These are phyloP conservation scores for Mesorhabditis belari DNA, from an alignment of 2,888 invertebrate species.

Conservation along the genomic window DNA sequence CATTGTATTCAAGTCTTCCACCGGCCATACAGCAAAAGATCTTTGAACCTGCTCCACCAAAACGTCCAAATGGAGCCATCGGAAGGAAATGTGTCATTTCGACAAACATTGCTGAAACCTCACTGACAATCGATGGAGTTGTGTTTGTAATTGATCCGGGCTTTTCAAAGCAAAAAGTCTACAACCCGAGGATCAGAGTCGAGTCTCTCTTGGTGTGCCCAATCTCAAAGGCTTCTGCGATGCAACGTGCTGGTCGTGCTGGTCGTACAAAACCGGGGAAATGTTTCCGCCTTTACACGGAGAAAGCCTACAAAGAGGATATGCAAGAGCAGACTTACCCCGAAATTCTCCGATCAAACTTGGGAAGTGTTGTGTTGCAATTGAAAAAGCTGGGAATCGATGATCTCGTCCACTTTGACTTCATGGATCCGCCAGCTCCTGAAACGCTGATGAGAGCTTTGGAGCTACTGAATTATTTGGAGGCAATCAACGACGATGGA, in stretches of 20 bases:
- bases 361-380: constrained; percentile 94
- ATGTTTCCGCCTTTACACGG: no score
- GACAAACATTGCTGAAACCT: constrained; percentile 98
- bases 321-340: constrained; percentile 99
- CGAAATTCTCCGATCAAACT: constrained; percentile 80
- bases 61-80: constrained; percentile 77
- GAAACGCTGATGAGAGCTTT: constrained; percentile 97
- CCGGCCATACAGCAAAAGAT: no score
- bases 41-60: constrained; percentile 91
- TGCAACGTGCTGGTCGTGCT: constrained; percentile 93
- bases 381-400: constrained; percentile 97
- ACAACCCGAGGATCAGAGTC: no score
- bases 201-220: constrained; percentile 98
- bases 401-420: constrained; percentile 98
- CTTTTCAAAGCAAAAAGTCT: constrained; percentile 98
- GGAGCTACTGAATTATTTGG: constrained; percentile 74
- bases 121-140: no score
- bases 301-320: no score
- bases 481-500: constrained; percentile 96
- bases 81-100: constrained; percentile 77
- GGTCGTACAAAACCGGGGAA: constrained; percentile 92
- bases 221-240: constrained; percentile 96
- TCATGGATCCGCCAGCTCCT: constrained; percentile 99
- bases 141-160: constrained; percentile 99
- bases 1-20: no score